Base-by-base conservation (phyloP, 2,888 invertebrate species). In the Lepidocyrtinus sp. region DNA sequence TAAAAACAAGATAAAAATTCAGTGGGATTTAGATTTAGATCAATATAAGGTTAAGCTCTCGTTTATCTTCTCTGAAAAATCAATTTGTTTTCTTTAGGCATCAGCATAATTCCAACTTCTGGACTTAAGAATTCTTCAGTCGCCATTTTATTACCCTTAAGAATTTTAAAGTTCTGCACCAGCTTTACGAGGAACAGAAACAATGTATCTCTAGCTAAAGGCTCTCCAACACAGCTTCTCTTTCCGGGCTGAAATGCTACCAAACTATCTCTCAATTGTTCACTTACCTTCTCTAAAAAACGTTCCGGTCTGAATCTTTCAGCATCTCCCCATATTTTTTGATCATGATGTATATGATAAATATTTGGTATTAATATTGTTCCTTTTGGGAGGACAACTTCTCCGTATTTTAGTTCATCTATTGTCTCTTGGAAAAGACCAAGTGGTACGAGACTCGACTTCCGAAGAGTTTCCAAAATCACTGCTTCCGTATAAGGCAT, bases 401-500 rank as follows among this genome's bases (percentile, higher is more conserved):
- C 55, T 19, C 22, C 24, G 22, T 68, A 36, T 2, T 22, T 19
- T 9, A 55, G 24, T 15, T 68, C 73, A 1, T 61, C 63, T 3
- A 73, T 9, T 0, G 45, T 25, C 17, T 21, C 0, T 45, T 79
- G 79, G 2, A 46, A 1, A 12, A 69, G 3, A 1, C 68, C 72
- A 0, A 50, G 7, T 12, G 69, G 69, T 1, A 22, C 24, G 0
- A 69, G 0, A 3, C 65, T 70, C 1, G 73, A 25, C 0, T 2
- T 1, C 3, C 79, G 68, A 0, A 74, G 63, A 0, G 46, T 24
- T 55, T 79, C 79, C 21, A 25, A 7, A 17, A 79, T 79, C 7
- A 74, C 64, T 15, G 73, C 79, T 17, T 69, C 62, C 1, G 55
- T 27, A 22, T 74, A 79, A 12, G 69, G 73, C 73, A 79, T 72